phyloP scores from a whole-genome alignment of 2,113 vertebrate genomes.

The Benitochromis conjunctus region DNA sequence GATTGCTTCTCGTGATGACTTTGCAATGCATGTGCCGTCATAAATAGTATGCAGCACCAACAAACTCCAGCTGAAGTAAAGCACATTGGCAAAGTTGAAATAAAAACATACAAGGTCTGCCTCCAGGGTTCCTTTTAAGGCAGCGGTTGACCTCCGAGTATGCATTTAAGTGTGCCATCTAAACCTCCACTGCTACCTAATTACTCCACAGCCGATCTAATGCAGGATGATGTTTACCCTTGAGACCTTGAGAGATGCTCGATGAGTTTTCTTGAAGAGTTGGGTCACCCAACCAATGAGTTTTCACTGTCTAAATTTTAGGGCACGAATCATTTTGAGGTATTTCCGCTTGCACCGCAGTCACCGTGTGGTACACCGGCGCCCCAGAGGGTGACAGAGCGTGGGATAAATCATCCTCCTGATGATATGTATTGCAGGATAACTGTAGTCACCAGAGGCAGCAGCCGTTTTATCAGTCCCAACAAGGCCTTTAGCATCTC shows the following conservation, averaged over 20 bases:
- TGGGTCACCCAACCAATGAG: neutral
- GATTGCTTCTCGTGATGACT: neutral
- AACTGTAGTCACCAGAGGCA: conserved; percentile 25
- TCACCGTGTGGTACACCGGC: neutral
- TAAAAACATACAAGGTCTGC: neutral
- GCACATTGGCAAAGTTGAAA: neutral
- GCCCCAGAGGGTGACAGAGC: neutral
- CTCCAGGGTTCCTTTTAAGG: neutral
- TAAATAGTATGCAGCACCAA: neutral
- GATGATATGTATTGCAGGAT: conserved; percentile 6
- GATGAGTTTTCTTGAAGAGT: neutral
- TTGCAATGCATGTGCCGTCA: neutral
- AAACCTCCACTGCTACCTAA: neutral
- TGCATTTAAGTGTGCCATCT: neutral
- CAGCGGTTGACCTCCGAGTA: neutral
- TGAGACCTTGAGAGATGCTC: neutral
- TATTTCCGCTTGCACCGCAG: neutral
- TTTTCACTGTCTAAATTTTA: neutral
- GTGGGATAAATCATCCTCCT: neutral
- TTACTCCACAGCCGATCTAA: conserved; percentile 13
- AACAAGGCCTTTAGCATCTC: conserved; percentile 19
- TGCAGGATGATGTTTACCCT: neutral
- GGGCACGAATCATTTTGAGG: neutral
- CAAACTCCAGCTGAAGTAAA: neutral
- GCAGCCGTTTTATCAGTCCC: conserved; percentile 45